Conservation (phyloP, 2,797 vertebrate species). For the Neosilurus hyrtlii region DNA sequence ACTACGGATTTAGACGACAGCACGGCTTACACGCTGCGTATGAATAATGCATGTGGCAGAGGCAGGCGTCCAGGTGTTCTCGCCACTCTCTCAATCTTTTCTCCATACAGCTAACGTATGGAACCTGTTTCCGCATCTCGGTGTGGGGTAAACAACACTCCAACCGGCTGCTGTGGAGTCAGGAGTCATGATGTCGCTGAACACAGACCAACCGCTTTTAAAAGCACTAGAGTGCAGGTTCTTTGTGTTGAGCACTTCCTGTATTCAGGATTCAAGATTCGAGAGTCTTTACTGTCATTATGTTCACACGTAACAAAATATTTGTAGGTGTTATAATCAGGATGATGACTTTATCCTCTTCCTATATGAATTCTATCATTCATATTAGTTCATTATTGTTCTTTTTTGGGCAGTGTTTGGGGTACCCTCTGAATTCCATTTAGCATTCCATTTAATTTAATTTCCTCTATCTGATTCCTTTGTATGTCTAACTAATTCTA, state of each 20-base stretch:
- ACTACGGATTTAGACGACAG: constrained; percentile 47
- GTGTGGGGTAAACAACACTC: constrained; percentile 45
- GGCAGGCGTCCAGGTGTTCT: constrained; percentile 37
- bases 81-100: neutral
- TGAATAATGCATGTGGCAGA: constrained; percentile 53
- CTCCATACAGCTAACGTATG: constrained; percentile 33
- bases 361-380: neutral
- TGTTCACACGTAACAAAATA: too few relatives aligned
- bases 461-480: neutral
- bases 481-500: neutral
- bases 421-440: neutral
- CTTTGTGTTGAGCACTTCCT: neutral
- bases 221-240: neutral
- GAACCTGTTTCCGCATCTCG: constrained; percentile 48
- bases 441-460: too few relatives aligned
- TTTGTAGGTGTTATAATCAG: neutral
- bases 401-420: neutral
- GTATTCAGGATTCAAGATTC: too few relatives aligned
- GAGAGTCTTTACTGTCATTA: too few relatives aligned
- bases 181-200: neutral
- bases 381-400: neutral
- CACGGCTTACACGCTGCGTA: constrained; percentile 37
- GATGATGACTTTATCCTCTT: neutral
- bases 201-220: neutral
- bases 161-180: constrained; percentile 33